Percentiles rank a stretch among this genome's conserved stretches.
Evolutionary conservation across 2,113 vertebrate genomes (phyloP).

Genomic region (Puffinus mauretanicus): DNA sequence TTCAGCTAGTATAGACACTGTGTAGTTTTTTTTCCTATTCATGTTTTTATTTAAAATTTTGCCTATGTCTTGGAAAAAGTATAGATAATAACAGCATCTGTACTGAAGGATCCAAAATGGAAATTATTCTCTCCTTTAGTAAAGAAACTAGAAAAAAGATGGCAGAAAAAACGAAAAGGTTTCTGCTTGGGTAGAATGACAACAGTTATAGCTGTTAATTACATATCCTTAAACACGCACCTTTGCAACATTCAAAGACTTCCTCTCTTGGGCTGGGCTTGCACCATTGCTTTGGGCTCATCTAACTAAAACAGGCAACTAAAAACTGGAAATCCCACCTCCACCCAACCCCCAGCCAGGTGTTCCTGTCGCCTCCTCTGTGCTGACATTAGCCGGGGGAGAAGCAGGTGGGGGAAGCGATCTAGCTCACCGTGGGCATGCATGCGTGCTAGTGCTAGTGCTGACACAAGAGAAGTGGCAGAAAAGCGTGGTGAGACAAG

Average conservation of each 20-base stretch:
- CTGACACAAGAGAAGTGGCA: background rate
- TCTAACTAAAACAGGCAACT: background rate
- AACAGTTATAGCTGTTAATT: background rate
- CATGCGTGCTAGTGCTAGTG: background rate
- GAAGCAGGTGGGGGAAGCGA: background rate
- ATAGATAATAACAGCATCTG: background rate
- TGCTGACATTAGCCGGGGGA: background rate
- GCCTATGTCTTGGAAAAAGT: background rate
- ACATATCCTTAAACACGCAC: background rate
- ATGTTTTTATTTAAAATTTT: background rate
- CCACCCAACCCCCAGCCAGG: background rate
- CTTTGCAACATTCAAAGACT: background rate
- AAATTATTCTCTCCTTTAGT: background rate
- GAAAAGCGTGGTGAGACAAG: fast-evolving
- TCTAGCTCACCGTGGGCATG: background rate
- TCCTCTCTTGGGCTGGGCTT: background rate
- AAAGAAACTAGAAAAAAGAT: background rate
- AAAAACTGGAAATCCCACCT: background rate
- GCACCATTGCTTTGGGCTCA: background rate
- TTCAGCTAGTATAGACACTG: background rate
- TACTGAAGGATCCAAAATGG: background rate
- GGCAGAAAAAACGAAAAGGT: background rate
- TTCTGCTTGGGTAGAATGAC: background rate
- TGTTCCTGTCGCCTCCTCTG: background rate
- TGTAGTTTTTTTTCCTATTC: background rate